Conservation (phyloP, 2,113 vertebrate species). For the Corynorhinus townsendii region DNA sequence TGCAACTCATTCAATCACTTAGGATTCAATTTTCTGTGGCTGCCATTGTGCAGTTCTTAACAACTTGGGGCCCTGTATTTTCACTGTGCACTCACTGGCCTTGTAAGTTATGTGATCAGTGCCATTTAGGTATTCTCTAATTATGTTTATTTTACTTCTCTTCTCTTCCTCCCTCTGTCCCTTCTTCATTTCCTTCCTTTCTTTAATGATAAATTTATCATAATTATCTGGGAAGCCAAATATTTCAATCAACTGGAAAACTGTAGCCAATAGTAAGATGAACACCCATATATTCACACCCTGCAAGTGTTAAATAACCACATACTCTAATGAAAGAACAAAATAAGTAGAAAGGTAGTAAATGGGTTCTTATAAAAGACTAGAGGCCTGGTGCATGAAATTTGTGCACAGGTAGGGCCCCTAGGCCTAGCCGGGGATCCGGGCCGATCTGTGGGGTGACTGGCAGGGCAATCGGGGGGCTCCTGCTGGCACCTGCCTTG, state of each 20-base stretch:
- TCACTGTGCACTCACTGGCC: background rate
- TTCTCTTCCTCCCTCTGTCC: background rate
- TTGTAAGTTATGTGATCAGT: background rate
- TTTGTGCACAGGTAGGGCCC: too few relatives aligned
- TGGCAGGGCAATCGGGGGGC: too few relatives aligned
- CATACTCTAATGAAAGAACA: background rate
- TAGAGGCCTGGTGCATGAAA: too few relatives aligned
- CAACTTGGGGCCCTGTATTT: background rate
- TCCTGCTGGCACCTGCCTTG: too few relatives aligned
- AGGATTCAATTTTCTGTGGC: background rate
- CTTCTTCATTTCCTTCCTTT: background rate
- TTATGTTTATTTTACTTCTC: background rate
- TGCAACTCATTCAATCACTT: background rate
- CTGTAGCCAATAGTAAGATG: background rate
- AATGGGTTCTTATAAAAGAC: background rate
- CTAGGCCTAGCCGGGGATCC: too few relatives aligned
- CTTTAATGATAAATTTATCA: background rate
- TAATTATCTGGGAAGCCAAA: background rate
- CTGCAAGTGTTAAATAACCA: background rate
- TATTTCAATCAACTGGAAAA: background rate
- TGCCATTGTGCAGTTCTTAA: background rate
- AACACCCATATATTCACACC: background rate
- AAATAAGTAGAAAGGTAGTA: background rate
- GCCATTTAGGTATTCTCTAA: background rate
- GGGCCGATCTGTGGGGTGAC: too few relatives aligned